Evolutionary conservation across 92 coral and sea anemone genomes (phyloP).

Genomic region (Epizoanthus illoricatus): DNA sequence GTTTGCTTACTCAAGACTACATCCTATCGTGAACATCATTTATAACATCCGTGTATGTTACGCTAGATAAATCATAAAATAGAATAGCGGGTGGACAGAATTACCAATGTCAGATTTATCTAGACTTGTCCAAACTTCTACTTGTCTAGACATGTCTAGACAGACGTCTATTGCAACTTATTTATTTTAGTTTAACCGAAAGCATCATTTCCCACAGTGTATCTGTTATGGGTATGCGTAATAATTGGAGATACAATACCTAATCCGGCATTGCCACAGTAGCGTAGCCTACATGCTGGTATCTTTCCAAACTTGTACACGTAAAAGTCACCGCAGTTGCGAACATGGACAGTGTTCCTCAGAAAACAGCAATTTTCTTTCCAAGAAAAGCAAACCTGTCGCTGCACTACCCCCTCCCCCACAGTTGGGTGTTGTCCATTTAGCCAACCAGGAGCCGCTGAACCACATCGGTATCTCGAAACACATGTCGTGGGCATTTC

Average conservation of each 20-base stretch:
- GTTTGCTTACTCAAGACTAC: too few relatives aligned
- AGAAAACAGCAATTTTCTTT: slow-evolving; percentile 3
- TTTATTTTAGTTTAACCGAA: background rate
- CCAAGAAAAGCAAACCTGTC: slow-evolving; percentile 3
- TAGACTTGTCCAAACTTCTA: too few relatives aligned
- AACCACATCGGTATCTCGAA: slow-evolving; percentile 1
- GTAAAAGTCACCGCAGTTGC: slow-evolving; percentile 4
- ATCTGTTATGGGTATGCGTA: background rate
- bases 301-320: background rate
- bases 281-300: background rate
- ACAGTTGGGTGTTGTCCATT: background rate
- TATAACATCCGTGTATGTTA: too few relatives aligned
- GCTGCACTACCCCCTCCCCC: slow-evolving; percentile 2
- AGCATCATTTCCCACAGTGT: background rate
- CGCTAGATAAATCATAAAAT: too few relatives aligned
- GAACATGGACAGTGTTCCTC: background rate
- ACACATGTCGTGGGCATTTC: background rate
- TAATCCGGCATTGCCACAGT: slow-evolving; percentile 1
- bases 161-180: too few relatives aligned
- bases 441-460: background rate
- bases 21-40: too few relatives aligned
- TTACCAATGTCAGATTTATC: too few relatives aligned
- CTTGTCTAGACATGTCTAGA: too few relatives aligned
- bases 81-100: too few relatives aligned
- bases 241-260: background rate